Base-by-base conservation (phyloP, 2,113 vertebrate species). In the Saccopteryx bilineata region DNA sequence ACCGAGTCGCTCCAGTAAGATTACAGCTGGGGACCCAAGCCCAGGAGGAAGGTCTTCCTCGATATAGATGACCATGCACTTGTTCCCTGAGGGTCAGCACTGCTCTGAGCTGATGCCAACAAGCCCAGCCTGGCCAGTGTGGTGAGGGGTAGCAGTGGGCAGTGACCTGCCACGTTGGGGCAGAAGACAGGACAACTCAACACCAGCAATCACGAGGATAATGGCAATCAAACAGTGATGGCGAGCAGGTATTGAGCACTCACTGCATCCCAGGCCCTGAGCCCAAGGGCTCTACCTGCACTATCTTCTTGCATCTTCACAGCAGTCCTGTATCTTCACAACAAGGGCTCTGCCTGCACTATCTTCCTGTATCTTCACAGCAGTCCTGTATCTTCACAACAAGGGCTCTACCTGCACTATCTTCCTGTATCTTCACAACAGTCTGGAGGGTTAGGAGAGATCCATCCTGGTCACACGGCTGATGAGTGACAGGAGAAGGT, bases 391-490 rank as follows among this genome's bases (percentile, higher is more conserved):
- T 39, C 39, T 39, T 39, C 39, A 39, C 39, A 39, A 39, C 13
- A 72, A 75, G 60, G 21, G 7, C 26, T 91, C 46, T 58, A 72
- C 3, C 17, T 52, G 33, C 9, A 46, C 33, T n/a, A 11, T 66
- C 31, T 76, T 39, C 61, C 87, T 71, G 88, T 65, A 72, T 74
- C 52, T 87, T 90, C 21, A 82, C 31, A 81, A n/a, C 46, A 79
- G 54, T 46, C 63, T 39, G 39, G 58, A 94, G 28, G 23, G 72
- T 90, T 87, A 86, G 72, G 72, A 68, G 76, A 81, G 83, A 65
- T 65, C 82, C 66, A 79, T 87, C 23, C 76, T 87, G 21, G 10
- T 10, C 26, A 66, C 76, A 90, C 0, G 54, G 12, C 19, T 75
- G 79, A n/a, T 46, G 33, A 92, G 14, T 48, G 24, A 19, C 48